These are phyloP conservation scores for Polydrusus cervinus DNA, from an alignment of 2,888 invertebrate genomes.

Conservation along the genomic window DNA sequence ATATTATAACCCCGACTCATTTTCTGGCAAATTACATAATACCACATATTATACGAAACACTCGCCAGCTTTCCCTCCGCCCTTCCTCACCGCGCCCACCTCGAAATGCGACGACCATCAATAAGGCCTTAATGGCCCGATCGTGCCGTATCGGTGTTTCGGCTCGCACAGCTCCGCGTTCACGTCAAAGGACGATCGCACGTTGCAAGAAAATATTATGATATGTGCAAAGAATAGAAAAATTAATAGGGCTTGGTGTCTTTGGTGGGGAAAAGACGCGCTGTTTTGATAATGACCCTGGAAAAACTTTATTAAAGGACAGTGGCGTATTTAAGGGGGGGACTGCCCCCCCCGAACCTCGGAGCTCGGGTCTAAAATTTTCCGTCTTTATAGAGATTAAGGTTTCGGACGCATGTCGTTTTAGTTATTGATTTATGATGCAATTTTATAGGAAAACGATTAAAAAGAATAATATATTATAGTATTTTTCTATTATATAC, in stretches of 20 bases:
- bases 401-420: too few relatives aligned
- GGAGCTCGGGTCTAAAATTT: too few relatives aligned
- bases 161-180: constrained; percentile 41
- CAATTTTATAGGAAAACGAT: too few relatives aligned
- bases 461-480: too few relatives aligned
- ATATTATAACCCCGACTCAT: constrained; percentile 2
- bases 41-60: constrained; percentile 20
- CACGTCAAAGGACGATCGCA: constrained; percentile 37
- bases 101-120: constrained; percentile 32
- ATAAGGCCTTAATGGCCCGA: constrained; percentile 37
- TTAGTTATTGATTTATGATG: too few relatives aligned
- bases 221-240: constrained; percentile 23
- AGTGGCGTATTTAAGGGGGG: too few relatives aligned
- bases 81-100: constrained; percentile 1
- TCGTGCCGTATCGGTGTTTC: constrained; percentile 48
- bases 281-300: not conserved
- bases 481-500: too few relatives aligned
- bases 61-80: constrained; percentile 4
- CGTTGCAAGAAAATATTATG: constrained; percentile 28
- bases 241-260: not conserved
- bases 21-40: constrained; percentile 31
- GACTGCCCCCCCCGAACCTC: too few relatives aligned
- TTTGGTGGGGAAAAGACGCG: too few relatives aligned
- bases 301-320: not conserved
- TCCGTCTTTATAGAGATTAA: too few relatives aligned